Percentiles rank a stretch among this genome's conserved stretches.
Conservation (phyloP, 2,888 invertebrate species). For the Tubulanus polymorphus region DNA sequence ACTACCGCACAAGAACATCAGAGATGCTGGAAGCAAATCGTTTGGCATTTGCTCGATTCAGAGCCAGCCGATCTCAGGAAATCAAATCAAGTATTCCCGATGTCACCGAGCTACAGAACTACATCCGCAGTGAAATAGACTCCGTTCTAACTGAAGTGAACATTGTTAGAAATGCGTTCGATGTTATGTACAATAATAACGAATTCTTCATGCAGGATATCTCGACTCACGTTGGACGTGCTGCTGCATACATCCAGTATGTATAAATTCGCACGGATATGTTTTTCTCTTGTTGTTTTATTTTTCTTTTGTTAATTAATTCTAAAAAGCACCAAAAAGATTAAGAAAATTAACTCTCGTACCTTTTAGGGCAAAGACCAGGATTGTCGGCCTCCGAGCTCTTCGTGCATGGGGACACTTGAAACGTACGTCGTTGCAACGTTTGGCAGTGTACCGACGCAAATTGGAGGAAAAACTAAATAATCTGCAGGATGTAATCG, state of each 20-base stretch:
- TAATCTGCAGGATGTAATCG: not conserved
- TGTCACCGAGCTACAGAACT: not conserved
- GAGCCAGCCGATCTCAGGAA: too few species aligned
- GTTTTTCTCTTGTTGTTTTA: too few species aligned
- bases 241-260: not conserved
- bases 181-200: conserved; percentile 15
- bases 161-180: conserved; percentile 1
- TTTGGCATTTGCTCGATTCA: too few species aligned
- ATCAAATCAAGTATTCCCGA: too few species aligned
- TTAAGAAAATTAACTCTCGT: not conserved
- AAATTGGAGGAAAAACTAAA: not conserved
- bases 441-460: not conserved
- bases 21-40: too few species aligned
- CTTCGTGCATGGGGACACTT: not conserved
- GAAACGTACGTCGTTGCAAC: not conserved
- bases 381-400: not conserved
- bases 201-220: conserved; percentile 23
- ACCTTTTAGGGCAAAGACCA: not conserved
- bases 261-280: too few species aligned
- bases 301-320: too few species aligned
- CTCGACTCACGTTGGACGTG: not conserved
- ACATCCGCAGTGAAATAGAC: not conserved
- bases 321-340: too few species aligned
- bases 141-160: conserved; percentile 5
- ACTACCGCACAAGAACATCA: too few species aligned